Evolutionary conservation across 2,888 invertebrate genomes (phyloP).

Genomic region (Barypeithes pellucidus): DNA sequence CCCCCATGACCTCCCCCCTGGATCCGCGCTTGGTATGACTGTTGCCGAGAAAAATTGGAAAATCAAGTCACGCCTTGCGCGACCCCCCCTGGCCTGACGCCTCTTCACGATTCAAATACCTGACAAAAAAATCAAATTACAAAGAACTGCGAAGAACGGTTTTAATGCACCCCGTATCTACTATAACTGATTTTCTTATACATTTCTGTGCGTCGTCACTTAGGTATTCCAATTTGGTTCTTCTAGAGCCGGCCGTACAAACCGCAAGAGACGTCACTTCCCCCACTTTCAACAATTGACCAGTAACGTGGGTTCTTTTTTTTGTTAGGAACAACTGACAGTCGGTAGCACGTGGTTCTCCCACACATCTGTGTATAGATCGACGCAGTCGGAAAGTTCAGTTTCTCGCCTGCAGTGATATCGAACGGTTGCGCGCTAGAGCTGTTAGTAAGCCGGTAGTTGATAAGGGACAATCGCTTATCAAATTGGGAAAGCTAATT

Average conservation of each 20-base stretch:
- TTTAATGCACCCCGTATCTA: too few species aligned
- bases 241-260: constrained; percentile 25
- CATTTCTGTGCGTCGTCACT: neutral
- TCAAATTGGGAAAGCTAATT: neutral
- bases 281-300: constrained; percentile 16
- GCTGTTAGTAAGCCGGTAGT: constrained; percentile 11
- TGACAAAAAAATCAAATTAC: too few species aligned
- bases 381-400: constrained; percentile 12
- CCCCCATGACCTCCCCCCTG: too few species aligned
- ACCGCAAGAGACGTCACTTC: constrained; percentile 16
- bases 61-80: too few species aligned
- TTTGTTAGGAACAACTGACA: constrained; percentile 25
- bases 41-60: too few species aligned
- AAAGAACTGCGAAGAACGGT: too few species aligned
- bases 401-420: constrained; percentile 20
- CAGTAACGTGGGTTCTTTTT: constrained; percentile 14
- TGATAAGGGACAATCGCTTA: neutral
- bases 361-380: constrained; percentile 19
- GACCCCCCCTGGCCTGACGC: too few species aligned
- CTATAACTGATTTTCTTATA: neutral
- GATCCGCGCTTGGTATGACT: too few species aligned
- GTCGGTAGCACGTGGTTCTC: constrained; percentile 36
- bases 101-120: too few species aligned
- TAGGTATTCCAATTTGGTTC: constrained; percentile 2
- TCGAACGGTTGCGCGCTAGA: constrained; percentile 27